Percentiles rank a stretch among this genome's conserved stretches.
Evolutionary conservation across 2,113 vertebrate genomes (phyloP).

Genomic region (Paradisaea rubra): DNA sequence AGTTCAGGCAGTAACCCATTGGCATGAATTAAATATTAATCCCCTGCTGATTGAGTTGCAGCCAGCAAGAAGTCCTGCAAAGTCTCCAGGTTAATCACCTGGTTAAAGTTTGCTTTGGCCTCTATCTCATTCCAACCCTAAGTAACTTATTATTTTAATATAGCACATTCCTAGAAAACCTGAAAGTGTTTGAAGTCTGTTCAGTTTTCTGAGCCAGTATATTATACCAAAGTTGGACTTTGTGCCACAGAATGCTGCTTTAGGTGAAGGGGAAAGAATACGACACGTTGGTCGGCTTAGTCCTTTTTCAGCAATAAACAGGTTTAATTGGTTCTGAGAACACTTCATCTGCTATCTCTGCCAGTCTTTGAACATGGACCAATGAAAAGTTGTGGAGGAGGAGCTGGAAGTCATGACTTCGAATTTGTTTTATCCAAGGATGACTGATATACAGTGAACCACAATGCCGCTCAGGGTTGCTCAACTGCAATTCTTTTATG

Average conservation of each 20-base stretch:
- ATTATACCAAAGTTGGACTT: neutral
- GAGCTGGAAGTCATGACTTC: neutral
- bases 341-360: neutral
- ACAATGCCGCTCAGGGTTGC: neutral
- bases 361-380: neutral
- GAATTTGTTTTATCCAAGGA: neutral
- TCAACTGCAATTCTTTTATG: slow-evolving; percentile 13
- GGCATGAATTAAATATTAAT: slow-evolving; percentile 57
- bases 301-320: neutral
- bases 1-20: slow-evolving; percentile 15
- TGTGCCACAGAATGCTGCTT: neutral
- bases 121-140: slow-evolving; percentile 26
- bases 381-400: neutral
- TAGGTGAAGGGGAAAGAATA: neutral
- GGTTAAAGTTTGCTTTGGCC: slow-evolving; percentile 55
- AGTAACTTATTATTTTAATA: slow-evolving; percentile 39
- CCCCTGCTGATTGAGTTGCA: slow-evolving; percentile 23
- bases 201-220: neutral
- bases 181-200: slow-evolving; percentile 5
- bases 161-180: slow-evolving; percentile 9
- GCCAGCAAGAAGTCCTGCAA: slow-evolving; percentile 21
- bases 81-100: slow-evolving; percentile 45
- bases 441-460: neutral
- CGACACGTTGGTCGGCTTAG: neutral
- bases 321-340: slow-evolving; percentile 2